Base-by-base conservation (phyloP, 1,140 invertebrate species). In the Lithobius niger region DNA sequence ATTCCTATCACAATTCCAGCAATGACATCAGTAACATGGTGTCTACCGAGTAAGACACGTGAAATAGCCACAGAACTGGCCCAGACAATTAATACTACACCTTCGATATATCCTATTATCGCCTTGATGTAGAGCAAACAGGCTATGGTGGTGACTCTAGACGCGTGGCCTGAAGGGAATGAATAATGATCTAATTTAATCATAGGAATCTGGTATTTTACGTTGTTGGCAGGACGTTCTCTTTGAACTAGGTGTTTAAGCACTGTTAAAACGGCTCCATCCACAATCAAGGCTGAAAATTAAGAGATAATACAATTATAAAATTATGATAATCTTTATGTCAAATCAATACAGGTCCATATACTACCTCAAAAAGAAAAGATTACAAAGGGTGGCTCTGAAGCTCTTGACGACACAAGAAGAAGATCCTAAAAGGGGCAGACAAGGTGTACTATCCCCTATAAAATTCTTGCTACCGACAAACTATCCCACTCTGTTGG, bases 91-190 rank as follows among this genome's bases (percentile, higher is more conserved):
- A 92, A 56, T 0, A 83, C 71, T 13, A 67, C 27, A 3, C 54
- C 42, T 18, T 65, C 57, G 2, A 65, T 53, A 25, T 63, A 27
- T 22, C 54, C 45, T 27, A 49, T 50, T 13, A 26, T 51, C 24
- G 26, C 57, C 49, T 22, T 54, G 27, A 25, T 6, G 27, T 57
- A 57, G 27, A 69, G 62, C 1, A 89, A 85, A 47, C 79, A 79
- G 1, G 80, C 72, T 16, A 97, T 69, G 65, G 88, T 80, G 10
- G 82, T 76, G 10, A 88, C 79, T 62, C 95, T 72, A 18, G 89
- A 91, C 1, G 88, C 79, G 72, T 99, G 95, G 0, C 95, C 95
- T 0, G 93, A 97, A 25, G 94, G 95, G 69, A 97, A 97, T 27
- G 91, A 92, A 67, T 83, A 97, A 63, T 92, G 85, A 69, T 97